A percentile compares a stretch with the other conserved stretches of the same genome.
Evolutionary conservation across 2,113 vertebrate species (phyloP).

Genomic region (Hippopotamus amphibius): DNA sequence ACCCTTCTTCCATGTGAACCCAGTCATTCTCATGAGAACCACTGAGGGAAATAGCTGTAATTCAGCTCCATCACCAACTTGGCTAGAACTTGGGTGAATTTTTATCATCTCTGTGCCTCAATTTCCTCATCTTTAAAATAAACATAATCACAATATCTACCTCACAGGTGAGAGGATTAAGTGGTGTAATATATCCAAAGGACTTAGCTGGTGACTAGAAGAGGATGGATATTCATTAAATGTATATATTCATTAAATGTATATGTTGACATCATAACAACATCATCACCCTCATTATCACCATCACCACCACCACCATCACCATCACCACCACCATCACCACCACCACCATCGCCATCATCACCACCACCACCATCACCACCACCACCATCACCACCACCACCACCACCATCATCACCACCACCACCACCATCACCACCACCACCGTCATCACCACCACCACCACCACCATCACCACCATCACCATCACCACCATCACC

Average conservation of each 20-base stretch:
- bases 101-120: background rate
- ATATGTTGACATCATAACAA: too few relatives aligned
- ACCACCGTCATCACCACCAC: rapidly evolving
- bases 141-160: background rate
- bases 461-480: rapidly evolving
- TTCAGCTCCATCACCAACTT: background rate
- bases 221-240: background rate
- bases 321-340: too few relatives aligned
- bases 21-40: background rate
- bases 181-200: background rate
- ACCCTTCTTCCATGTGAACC: too few relatives aligned
- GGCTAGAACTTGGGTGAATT: too few relatives aligned
- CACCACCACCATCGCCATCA: rapidly evolving
- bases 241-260: background rate
- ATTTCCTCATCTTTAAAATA: background rate
- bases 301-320: too few relatives aligned
- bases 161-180: background rate
- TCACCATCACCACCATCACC: rapidly evolving
- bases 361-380: rapidly evolving
- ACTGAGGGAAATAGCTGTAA: background rate
- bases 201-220: background rate
- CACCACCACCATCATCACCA: too few relatives aligned
- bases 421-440: rapidly evolving
- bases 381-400: rapidly evolving
- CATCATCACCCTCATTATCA: background rate